Evolutionary conservation across 2,888 invertebrate genomes (phyloP), one percentile per base, ranked within the genome.

Genomic region (Cyrtodaria siliqua): DNA sequence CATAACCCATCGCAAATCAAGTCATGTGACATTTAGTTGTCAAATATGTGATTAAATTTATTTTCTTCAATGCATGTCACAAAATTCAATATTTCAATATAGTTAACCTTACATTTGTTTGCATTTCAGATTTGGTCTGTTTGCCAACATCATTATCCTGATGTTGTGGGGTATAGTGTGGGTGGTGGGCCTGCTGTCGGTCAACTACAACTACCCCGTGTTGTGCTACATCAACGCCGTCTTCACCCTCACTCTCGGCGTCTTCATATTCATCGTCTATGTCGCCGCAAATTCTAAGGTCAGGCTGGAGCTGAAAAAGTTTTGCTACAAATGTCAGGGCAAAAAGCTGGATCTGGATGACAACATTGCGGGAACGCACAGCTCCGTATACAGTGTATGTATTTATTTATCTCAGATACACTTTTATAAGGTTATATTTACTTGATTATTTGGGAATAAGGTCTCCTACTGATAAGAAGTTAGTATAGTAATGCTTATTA

Each of bases 231-330:
- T 96, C 77, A 95, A 98, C 63, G 96, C 97, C 0, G 95, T 95
- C 0, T 95, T 96, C 9, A 96, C 97, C 0, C 94, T 96, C 0
- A 90, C 96, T 20, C 97, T 97, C 91, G 96, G 97, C 0, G 94
- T 96, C 29, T 97, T 97, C 89, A 96, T 97, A 60, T 94, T 97
- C 49, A 95, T 97, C 20, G 97, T 97, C 0, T 97, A 97, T 92
- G 96, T 97, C 91, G 96, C 97, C 76, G 95, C 97, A 80, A 98
- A 97, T 89, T 95, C 96, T 69, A 95, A 97, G 71, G 97, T 98
- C 74, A 83, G 90, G 8, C 81, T 81, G 56, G 88, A 88, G 59
- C 53, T 89, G 57, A 89, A 87, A 78, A 84, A 87, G 64, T 72
- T 84, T 1, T 91, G 90, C 87, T 87, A 87, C 75, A 86, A 80